These are phyloP conservation scores for Eulacestoma nigropectus DNA, from an alignment of 2,113 vertebrate genomes.

Conservation along the genomic window DNA sequence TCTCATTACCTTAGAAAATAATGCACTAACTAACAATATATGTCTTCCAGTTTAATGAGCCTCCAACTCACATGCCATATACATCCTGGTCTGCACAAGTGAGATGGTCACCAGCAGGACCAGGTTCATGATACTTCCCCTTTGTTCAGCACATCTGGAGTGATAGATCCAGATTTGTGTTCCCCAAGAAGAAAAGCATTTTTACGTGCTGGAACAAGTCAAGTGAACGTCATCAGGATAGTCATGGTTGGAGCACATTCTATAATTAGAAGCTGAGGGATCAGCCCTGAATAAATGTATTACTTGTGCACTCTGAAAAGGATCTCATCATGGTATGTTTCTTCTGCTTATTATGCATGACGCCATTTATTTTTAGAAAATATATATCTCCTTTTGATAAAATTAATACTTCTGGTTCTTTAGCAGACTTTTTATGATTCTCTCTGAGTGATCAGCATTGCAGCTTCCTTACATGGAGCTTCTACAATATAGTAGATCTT, in stretches of 20 bases:
- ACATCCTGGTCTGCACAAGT: neutral
- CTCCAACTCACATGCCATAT: neutral
- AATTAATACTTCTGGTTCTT: neutral
- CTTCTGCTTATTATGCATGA: neutral
- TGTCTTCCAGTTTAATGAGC: neutral
- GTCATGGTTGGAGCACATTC: neutral
- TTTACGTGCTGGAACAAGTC: neutral
- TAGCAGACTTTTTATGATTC: neutral
- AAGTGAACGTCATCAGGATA: neutral
- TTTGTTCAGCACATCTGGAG: neutral
- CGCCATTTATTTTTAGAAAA: neutral
- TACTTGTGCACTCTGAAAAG: neutral
- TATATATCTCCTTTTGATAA: neutral
- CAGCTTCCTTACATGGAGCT: neutral
- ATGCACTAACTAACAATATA: neutral
- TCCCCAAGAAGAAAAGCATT: neutral
- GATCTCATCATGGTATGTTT: neutral
- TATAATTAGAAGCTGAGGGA: neutral
- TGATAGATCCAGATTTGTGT: neutral
- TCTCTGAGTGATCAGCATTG: neutral
- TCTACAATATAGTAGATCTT: neutral
- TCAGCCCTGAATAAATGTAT: neutral
- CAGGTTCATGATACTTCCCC: neutral
- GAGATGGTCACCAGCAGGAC: neutral
- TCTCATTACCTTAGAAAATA: neutral